Percentiles rank a stretch among this genome's conserved stretches.
Conservation (phyloP, 2,797 vertebrate species). For the Diglossa cyanea region DNA sequence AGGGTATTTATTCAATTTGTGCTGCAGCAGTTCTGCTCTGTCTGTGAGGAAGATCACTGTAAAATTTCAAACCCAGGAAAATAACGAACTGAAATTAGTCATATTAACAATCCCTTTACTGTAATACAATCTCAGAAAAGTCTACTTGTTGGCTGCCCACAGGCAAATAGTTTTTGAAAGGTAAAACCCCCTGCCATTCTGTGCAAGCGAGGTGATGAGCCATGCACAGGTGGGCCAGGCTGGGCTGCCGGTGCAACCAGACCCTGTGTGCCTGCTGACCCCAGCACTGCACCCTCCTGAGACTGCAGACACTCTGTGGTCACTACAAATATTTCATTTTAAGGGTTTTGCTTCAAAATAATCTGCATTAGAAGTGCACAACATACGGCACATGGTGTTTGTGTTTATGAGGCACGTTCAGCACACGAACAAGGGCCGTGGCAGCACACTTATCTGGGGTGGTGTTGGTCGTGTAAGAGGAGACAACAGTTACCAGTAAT, state of each 20-base stretch:
- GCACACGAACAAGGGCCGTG: rapidly evolving
- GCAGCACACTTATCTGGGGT: rapidly evolving
- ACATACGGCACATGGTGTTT: rapidly evolving
- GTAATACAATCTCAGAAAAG: background rate
- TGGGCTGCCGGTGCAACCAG: background rate
- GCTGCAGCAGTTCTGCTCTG: background rate
- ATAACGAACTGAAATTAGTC: background rate
- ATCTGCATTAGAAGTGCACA: background rate
- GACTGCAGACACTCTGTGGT: rapidly evolving
- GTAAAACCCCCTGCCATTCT: background rate
- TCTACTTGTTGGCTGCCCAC: background rate
- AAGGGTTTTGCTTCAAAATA: background rate
- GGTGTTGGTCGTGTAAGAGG: rapidly evolving
- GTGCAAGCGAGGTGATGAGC: background rate
- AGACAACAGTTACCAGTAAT: background rate
- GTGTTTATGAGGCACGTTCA: rapidly evolving
- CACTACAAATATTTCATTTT: background rate
- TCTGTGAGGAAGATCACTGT: background rate
- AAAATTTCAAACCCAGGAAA: background rate
- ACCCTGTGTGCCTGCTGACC: background rate
- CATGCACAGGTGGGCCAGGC: background rate
- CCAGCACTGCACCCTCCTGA: background rate
- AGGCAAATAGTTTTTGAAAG: constrained; percentile 25
- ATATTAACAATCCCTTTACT: background rate
- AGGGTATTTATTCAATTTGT: background rate